phyloP scores from a whole-genome alignment of 2,797 vertebrate species.

The Falco naumanni region DNA sequence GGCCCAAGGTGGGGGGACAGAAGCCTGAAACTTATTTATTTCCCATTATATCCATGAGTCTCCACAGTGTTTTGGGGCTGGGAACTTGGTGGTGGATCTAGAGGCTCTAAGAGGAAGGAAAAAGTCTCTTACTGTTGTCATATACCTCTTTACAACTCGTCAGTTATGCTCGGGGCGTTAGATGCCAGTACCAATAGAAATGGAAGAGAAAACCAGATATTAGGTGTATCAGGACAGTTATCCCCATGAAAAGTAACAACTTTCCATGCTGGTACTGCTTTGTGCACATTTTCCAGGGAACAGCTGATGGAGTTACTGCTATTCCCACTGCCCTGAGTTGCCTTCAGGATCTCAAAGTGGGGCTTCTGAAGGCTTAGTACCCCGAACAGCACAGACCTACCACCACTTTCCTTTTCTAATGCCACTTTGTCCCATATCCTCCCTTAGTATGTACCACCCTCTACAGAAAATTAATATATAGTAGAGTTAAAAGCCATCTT shows the following conservation, averaged over 20 bases:
- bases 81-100: not conserved
- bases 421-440: not conserved
- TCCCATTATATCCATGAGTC: not conserved
- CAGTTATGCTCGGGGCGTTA: not conserved
- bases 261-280: not conserved
- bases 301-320: not conserved
- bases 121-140: not conserved
- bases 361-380: not conserved
- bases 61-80: not conserved
- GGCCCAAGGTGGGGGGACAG: not conserved
- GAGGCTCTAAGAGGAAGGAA: not conserved
- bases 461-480: not conserved
- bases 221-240: not conserved
- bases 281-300: not conserved
- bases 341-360: not conserved
- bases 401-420: not conserved
- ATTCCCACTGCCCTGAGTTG: not conserved
- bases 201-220: not conserved
- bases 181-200: not conserved
- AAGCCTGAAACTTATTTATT: slow-evolving; percentile 11
- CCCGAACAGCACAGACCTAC: not conserved
- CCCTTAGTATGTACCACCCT: not conserved
- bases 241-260: not conserved
- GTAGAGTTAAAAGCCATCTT: not conserved
- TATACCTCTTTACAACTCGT: not conserved